Base-by-base conservation (phyloP, 1,140 invertebrate genomes). In the Eciton burchellii region DNA sequence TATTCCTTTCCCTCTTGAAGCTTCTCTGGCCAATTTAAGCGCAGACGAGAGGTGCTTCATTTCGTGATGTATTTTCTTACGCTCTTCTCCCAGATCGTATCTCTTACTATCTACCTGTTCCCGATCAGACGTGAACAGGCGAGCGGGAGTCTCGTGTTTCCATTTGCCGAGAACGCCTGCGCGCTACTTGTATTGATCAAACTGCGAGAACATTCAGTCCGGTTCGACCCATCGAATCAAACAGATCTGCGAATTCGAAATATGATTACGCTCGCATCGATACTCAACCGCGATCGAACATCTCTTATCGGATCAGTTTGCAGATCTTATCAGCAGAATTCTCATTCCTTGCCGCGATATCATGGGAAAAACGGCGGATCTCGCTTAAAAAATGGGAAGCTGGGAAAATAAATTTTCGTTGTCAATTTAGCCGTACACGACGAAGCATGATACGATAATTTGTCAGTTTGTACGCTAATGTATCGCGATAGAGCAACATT, bases 111-210 rank as follows among this genome's bases (percentile, higher is more conserved):
- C 65, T 72, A 82, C 54, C 71, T 72, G 60, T 82, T 88, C 41
- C 76, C 66, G 82, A 87, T 88, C 82, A 60, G 82, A 73, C 52
- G 52, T 56, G 66, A 43, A 63, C 72, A 81, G 62, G 52, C 71
- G 76, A 72, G 63, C 74, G 84, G 74, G 68, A 86, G 21, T 57
- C 84, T 81, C 82, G 54, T 74, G 85, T 84, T 73, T 74, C 82
- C 76, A 84, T 47, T 49, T 71, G 49, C 24, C 83, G 73, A 88
- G 83, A 24, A 88, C 87, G 87, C 87, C 70, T 88, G 87, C 87
- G 87, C 87, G 86, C 62, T 88, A 81, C 86, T 88, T 88, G 87
- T 88, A 88, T 88, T 88, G 87, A 88, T 88, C 86, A 88, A 88
- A 83, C 86, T 47, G 74, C 72, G 70, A 81, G 83, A 85, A 84